Evolutionary conservation across 2,888 invertebrate genomes (phyloP).

Genomic region (Drosophila antonietae): DNA sequence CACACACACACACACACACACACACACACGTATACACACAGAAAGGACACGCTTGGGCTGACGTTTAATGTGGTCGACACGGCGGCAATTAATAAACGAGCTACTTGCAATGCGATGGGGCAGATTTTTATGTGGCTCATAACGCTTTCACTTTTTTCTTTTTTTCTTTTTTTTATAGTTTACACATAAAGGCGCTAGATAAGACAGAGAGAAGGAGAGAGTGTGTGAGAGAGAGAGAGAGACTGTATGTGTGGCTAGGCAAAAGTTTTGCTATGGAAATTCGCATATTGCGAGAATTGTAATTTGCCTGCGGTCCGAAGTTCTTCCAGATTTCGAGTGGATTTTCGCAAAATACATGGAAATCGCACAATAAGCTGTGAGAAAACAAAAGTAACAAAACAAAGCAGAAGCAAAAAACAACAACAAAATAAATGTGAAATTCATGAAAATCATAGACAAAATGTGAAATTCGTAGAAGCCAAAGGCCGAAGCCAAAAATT

Average conservation of each 20-base stretch:
- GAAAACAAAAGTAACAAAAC: not conserved
- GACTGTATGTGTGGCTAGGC: not conserved
- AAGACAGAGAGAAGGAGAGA: constrained; percentile 7
- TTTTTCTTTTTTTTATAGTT: constrained; percentile 51
- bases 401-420: not conserved
- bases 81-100: constrained; percentile 69
- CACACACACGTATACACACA: not conserved
- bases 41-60: constrained; percentile 17
- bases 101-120: constrained; percentile 44
- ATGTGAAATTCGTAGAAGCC: not conserved
- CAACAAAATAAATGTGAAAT: not conserved
- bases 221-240: not conserved
- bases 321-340: not conserved
- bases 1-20: constrained; percentile 3
- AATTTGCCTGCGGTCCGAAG: constrained; percentile 4
- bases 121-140: constrained; percentile 52
- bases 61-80: constrained; percentile 53
- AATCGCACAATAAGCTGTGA: not conserved
- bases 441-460: not conserved
- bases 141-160: constrained; percentile 56
- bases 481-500: not conserved
- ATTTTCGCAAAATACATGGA: not conserved
- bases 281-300: constrained; percentile 4
- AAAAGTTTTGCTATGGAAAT: constrained; percentile 3
- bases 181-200: constrained; percentile 53